Evolutionary conservation across 1,140 invertebrate genomes (phyloP).

Genomic region (Ceratina calcarata): DNA sequence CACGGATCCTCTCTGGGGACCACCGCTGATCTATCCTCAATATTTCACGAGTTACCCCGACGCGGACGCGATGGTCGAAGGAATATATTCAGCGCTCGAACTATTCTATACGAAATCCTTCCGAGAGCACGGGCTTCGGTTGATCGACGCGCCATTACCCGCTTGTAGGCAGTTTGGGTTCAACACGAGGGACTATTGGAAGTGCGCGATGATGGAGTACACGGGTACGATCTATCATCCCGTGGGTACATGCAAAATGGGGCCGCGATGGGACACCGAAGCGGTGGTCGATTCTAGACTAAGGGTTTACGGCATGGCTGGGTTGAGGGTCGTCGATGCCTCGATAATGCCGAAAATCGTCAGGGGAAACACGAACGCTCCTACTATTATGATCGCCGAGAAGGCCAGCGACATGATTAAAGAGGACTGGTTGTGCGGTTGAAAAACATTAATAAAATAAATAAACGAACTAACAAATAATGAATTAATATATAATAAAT

Average conservation of each 20-base stretch:
- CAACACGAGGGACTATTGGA: conserved; percentile 83
- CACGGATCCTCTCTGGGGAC: conserved; percentile 81
- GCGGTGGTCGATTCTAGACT: conserved; percentile 86
- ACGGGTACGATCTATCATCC: conserved; percentile 86
- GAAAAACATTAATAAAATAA: too few relatives aligned
- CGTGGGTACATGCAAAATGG: conserved; percentile 90
- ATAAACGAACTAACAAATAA: too few relatives aligned
- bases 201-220: conserved; percentile 83
- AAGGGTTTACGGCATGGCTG: conserved; percentile 84
- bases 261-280: conserved; percentile 81
- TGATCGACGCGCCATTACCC: conserved; percentile 64
- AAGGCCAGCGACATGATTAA: conserved; percentile 85
- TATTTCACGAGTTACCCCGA: conserved; percentile 80
- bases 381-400: conserved; percentile 89
- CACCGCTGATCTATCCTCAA: conserved; percentile 84
- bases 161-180: conserved; percentile 73
- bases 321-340: conserved; percentile 89
- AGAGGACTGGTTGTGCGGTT: conserved; percentile 54
- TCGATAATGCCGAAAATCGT: conserved; percentile 89
- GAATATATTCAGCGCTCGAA: conserved; percentile 71
- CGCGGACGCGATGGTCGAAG: conserved; percentile 74
- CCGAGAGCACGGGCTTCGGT: conserved; percentile 54
- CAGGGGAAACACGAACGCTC: conserved; percentile 88
- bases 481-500: too few relatives aligned
- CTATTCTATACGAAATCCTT: conserved; percentile 65